phyloP scores from a whole-genome alignment of 2,797 vertebrate species.

The Mormyrus hasselquistii region DNA sequence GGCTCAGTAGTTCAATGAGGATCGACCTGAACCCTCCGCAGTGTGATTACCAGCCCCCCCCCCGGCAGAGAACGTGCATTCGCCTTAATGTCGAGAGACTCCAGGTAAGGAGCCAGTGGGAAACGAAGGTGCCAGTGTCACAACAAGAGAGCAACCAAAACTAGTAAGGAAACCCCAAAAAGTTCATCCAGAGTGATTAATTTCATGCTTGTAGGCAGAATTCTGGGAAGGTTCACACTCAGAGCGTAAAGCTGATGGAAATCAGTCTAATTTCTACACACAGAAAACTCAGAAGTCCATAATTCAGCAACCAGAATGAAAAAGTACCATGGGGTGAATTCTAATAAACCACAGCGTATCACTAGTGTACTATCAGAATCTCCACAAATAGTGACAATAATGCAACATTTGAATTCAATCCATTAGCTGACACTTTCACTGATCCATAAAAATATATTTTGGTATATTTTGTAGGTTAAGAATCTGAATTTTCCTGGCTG shows the following conservation, averaged over 20 bases:
- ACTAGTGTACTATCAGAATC: not conserved
- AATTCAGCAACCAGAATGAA: not conserved
- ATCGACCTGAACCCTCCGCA: not conserved
- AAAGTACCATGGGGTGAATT: not conserved
- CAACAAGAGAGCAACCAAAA: slow-evolving; percentile 41
- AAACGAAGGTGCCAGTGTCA: slow-evolving; percentile 47
- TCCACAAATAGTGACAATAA: not conserved
- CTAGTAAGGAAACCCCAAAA: slow-evolving; percentile 46
- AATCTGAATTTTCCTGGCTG: not conserved
- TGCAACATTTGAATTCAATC: not conserved
- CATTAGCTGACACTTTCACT: not conserved
- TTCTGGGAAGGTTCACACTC: not conserved
- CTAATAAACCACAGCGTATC: not conserved
- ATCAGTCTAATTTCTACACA: not conserved
- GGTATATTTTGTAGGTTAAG: not conserved
- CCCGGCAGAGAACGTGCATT: not conserved
- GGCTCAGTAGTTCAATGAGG: not conserved
- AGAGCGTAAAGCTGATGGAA: not conserved
- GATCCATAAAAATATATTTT: not conserved
- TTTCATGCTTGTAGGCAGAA: slow-evolving; percentile 11
- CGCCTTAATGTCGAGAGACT: slow-evolving; percentile 5
- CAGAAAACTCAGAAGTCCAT: not conserved
- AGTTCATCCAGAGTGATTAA: slow-evolving; percentile 24
- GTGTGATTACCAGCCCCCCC: not conserved
- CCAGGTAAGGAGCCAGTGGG: slow-evolving; percentile 47